Evolutionary conservation across 1,140 invertebrate species (phyloP).

Genomic region (Nephila pilipes): DNA sequence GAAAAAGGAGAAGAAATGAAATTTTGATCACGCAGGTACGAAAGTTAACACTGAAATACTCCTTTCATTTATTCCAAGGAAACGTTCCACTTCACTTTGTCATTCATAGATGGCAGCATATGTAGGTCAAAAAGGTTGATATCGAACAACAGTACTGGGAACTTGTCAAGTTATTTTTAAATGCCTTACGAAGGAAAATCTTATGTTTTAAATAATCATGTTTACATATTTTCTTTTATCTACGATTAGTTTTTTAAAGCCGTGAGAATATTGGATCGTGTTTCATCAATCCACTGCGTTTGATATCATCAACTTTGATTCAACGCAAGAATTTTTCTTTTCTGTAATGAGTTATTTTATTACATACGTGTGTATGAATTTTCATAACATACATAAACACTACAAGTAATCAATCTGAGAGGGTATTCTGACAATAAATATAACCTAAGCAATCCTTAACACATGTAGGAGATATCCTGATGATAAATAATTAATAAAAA

Average conservation of each 20-base stretch:
- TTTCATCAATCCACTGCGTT: not conserved
- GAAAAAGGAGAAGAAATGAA: not conserved
- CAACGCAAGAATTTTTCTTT: not conserved
- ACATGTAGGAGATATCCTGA: too few species aligned
- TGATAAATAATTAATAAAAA: too few species aligned
- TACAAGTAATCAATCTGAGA: too few species aligned
- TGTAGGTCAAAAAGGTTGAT: not conserved
- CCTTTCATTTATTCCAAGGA: not conserved
- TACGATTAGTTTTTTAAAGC: not conserved
- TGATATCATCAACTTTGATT: not conserved
- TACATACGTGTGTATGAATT: too few species aligned
- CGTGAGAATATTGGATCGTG: not conserved
- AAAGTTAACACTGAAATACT: not conserved
- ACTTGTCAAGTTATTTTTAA: not conserved
- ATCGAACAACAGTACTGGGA: not conserved
- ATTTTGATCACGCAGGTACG: not conserved
- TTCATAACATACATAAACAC: too few species aligned
- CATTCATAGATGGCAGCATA: constrained; percentile 3
- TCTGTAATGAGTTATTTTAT: too few species aligned
- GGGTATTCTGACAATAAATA: too few species aligned
- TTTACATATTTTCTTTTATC: not conserved
- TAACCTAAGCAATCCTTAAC: too few species aligned
- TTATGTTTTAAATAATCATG: not conserved
- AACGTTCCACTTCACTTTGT: not conserved
- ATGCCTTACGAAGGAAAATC: not conserved